Evolutionary conservation across 2,113 vertebrate genomes (phyloP), one percentile per base, ranked within the genome.

Genomic region (Muntiacus muntjak): DNA sequence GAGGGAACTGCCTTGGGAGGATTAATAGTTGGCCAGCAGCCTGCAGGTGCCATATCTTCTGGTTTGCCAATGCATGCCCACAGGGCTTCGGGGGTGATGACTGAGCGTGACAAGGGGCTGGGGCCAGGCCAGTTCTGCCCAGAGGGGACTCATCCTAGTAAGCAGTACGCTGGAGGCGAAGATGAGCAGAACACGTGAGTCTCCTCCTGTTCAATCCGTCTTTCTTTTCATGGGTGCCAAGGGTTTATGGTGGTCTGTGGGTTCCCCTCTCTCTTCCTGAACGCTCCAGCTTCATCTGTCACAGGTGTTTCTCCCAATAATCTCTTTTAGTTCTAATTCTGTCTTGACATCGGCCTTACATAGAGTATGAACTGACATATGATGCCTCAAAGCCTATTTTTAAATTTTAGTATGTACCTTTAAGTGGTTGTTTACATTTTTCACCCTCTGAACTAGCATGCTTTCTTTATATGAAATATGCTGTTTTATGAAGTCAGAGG

Each of bases 351-450:
- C 64, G 89, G 97, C 71, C 97, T 97, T n/a, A 52, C 30, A 25
- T 60, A 95, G 71, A 74, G 92, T 30, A 11, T 54, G 54, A 93
- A 89, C n/a, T 67, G 84, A 95, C 54, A 88, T 36, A 25, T 43
- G 82, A 87, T 76, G 50, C 86, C 55, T 96, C 33, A 12, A 89
- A 89, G 36, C 54, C 85, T 94, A 57, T 82, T 94, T 98, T 97
- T 93, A 87, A 76, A 90, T 87, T 94, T 79, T 89, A 89, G 36
- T 45, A 13, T 93, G 84, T 89, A 81, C 84, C 40, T 96, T 79
- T 78, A 96, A 92, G 85, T 76, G 40, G n/a, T 67, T 94, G 57
- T 85, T 94, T 91, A 78, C 30, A n/a, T 50, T 78, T 93, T 93
- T 97, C 81, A 82, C 45, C 8, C 30, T 91, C 36, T 86, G 47